Base-by-base conservation (phyloP, 35 echinoderm and acorn worm genomes). In the Ophiothrix spiculata region DNA sequence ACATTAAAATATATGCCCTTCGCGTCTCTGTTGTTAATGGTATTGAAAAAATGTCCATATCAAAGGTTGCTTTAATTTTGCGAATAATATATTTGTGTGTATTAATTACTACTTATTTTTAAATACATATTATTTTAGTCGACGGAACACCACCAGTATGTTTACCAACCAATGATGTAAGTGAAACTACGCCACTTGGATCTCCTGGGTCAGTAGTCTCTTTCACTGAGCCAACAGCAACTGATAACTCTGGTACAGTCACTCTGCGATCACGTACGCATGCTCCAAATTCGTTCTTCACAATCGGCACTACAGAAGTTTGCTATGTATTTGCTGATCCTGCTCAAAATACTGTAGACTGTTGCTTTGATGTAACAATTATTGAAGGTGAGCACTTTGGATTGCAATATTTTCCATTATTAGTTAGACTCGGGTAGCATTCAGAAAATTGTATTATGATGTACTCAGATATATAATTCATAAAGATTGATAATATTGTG, bases 311-410 rank as follows among this genome's bases (percentile, higher is more conserved):
- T 0, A 85, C 86, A 0, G 32, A 35, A 34, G 80, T 93, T 0
- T 25, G 45, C 11, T 93, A 93, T 81, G 79, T 75, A 0, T 88
- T 85, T 75, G 74, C 39, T 41, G 91, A 93, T 87, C 0, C 79
- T 19, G 15, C 10, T 23, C 73, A 74, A 0, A 77, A 87, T 17
- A 45, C 73, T 3, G 84, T 45, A 10, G 77, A 16, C 0, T 91
- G 88, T 32, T 39, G 79, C 0, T 95, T 95, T 49, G 25, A 37
- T 39, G 88, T 95, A 0, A 82, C 36, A 56, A 79, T 95, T 0
- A 37, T 84, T 84, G 81, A 84, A 60, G 42, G 60, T n/a, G n/a
- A n/a, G n/a, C n/a, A n/a, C n/a, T n/a, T n/a, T n/a, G n/a, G n/a
- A n/a, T n/a, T n/a, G n/a, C n/a, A n/a, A n/a, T n/a, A n/a, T n/a